Evolutionary conservation across 2,888 invertebrate genomes (phyloP).

Genomic region (Heliconius sara): DNA sequence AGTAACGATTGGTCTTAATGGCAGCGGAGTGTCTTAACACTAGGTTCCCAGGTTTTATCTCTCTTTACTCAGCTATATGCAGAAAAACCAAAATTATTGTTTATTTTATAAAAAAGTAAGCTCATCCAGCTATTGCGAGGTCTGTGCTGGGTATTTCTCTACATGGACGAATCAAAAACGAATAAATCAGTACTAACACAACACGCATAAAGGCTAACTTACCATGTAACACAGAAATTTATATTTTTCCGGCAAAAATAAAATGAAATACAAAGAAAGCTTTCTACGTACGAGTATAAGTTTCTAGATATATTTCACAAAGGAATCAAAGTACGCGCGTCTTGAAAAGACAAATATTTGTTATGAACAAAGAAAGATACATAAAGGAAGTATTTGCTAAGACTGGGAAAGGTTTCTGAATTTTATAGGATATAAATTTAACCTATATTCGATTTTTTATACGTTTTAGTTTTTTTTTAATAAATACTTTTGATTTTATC

Average conservation of each 20-base stretch:
- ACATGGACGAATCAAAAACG: no score
- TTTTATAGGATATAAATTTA: neutral
- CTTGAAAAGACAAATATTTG: conserved; percentile 6
- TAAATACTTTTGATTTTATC: neutral
- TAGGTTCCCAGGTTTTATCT: no score
- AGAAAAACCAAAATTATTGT: no score
- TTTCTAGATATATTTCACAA: neutral
- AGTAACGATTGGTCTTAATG: no score
- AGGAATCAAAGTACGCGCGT: conserved; percentile 5
- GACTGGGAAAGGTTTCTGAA: neutral
- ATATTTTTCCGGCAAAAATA: neutral
- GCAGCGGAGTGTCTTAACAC: no score
- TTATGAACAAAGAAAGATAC: neutral
- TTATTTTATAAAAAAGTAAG: no score
- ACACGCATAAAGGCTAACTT: no score
- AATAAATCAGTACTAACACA: no score
- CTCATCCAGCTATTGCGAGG: no score
- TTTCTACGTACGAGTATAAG: neutral
- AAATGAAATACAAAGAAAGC: neutral
- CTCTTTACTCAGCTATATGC: no score
- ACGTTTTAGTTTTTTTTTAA: neutral
- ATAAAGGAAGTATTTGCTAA: neutral
- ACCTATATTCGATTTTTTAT: neutral
- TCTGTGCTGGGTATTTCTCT: no score
- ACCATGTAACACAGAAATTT: no score